Evolutionary conservation across 2,113 vertebrate genomes (phyloP).

Genomic region (crab-eating macaque (Macaca fascicularis)): DNA sequence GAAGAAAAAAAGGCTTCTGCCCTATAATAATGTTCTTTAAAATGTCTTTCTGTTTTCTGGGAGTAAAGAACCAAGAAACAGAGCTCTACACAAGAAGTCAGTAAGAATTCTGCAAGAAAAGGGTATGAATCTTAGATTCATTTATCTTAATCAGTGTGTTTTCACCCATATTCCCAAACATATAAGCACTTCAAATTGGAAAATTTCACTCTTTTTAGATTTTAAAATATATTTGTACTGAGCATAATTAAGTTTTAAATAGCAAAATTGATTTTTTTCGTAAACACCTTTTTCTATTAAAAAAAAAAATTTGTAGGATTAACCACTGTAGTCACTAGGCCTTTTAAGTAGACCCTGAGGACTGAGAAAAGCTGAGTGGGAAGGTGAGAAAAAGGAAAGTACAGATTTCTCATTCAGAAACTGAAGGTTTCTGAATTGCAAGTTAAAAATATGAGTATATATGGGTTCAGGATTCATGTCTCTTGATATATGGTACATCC

Average conservation of each 20-base stretch:
- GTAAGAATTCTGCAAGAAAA: slow-evolving; percentile 17
- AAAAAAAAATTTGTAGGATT: slow-evolving; percentile 50
- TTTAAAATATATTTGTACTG: slow-evolving; percentile 34
- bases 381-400: slow-evolving; percentile 27
- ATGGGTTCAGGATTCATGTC: background rate
- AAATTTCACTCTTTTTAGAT: background rate
- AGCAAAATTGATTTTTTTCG: background rate
- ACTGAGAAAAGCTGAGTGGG: background rate
- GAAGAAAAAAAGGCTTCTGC: background rate
- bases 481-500: background rate
- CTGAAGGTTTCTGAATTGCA: background rate
- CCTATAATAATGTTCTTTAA: background rate
- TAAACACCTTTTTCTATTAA: slow-evolving; percentile 9
- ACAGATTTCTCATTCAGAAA: slow-evolving; percentile 42
- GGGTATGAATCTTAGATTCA: background rate
- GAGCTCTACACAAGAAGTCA: background rate
- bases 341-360: background rate
- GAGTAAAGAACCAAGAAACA: background rate
- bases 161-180: background rate
- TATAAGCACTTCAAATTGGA: background rate
- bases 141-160: background rate
- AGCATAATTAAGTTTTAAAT: slow-evolving; percentile 31
- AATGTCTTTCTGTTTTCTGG: background rate
- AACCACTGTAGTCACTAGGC: background rate
- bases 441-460: background rate